Evolutionary conservation across 1,140 invertebrate species (phyloP), one percentile per base, ranked within the genome.

Genomic region (Leguminivora glycinivorella): DNA sequence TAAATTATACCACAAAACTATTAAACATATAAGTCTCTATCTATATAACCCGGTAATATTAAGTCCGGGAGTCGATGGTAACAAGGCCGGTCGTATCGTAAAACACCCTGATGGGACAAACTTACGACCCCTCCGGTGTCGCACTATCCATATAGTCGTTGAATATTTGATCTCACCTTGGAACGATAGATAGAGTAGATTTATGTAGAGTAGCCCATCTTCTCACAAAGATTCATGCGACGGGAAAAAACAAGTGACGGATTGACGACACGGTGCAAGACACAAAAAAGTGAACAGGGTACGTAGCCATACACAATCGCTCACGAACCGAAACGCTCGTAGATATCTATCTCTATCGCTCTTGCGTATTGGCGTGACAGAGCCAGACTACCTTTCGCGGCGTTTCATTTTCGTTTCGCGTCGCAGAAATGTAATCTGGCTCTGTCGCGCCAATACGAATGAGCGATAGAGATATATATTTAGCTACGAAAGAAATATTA

Each of bases 91-190:
- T 58, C 43, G 24, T 67, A 70, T 75, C 74, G 72, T 76, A 78
- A 80, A 80, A 75, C 78, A 70, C 69, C 71, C 76, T 72, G n/a
- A 63, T 71, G n/a, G 24, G 66, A 76, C 69, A 68, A 66, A 73
- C 72, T 74, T 73, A 79, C 69, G 52, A 56, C 56, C 70, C 52
- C 78, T 69, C 74, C 70, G 69, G 70, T 75, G 72, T 72, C 70
- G 71, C 72, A 78, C 77, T 72, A 75, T 71, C 76, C 70, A 82
- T 79, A 52, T 74, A 78, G 67, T 77, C 71, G 70, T 73, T 84
- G 75, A 83, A 84, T 84, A 83, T 79, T 84, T 80, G 73, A 82
- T 72, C 63, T 70, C 70, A 69, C 73, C 72, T 72, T 79, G 75
- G 70, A 75, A 71, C 17, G 73, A 70, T 63, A 71, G 71, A 19